Evolutionary conservation across 2,797 vertebrate species (phyloP), one percentile per base, ranked within the genome.

Genomic region (Falco berigora): DNA sequence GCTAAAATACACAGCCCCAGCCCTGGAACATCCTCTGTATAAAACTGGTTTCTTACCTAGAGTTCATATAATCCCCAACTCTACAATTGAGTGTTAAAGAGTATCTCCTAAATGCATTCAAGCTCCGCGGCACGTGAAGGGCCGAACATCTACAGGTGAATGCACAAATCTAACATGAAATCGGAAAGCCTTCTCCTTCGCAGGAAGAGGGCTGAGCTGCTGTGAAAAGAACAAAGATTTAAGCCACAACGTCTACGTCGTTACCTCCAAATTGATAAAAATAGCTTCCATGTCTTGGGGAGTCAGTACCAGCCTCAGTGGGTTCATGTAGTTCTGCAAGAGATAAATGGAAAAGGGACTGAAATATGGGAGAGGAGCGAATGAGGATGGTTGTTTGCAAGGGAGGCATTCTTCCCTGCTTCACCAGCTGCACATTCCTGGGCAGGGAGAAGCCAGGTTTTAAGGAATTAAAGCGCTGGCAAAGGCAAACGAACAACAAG

Each of bases 201-300:
- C 47, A 40, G 64, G 77, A 68, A 38, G 19, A 82, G 5, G 38
- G 12, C 55, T 81, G 71, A 94, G 92, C 64, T 69, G 82, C 74
- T 14, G 2, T 9, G 50, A 8, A 76, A 72, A 88, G 78, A 74
- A 19, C 38, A 32, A 46, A 58, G 84, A 64, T 56, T 88, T 53
- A 46, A 91, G 50, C 28, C 58, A 17, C 28, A 7, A 10, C 0
- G 36, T 8, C 12, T 32, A 23, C 0, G 3, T 5, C 3, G 5
- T 97, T 97, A 99, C 99, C 99, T 99, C 99, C 59, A 99, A 97
- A 95, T 99, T 99, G 97, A 99, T 99, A 96, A 99, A 99, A 97
- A 99, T 98, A 14, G 99, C 98, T 64, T 98, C 98, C 98, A 99
- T 99, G 83, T 99, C 99, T 5, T 98, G 98, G 2, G 98, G 98